phyloP scores from a whole-genome alignment of 2,888 invertebrate species.

The Linnaemya tessellans region DNA sequence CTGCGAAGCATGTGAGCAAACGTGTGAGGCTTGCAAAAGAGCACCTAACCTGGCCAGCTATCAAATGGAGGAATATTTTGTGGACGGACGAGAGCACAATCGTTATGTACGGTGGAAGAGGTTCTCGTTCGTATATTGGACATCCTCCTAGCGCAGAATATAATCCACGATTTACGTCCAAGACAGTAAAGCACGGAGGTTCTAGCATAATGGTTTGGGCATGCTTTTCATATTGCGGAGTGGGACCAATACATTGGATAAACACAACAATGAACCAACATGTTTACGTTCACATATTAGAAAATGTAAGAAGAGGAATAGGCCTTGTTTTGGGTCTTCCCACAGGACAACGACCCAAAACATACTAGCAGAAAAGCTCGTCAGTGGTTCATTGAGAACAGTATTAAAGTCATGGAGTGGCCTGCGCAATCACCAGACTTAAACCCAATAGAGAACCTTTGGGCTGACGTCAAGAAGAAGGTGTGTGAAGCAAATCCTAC shows the following conservation, averaged over 20 bases:
- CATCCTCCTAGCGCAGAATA: no score
- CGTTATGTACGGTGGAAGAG: not conserved
- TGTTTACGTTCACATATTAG: not conserved
- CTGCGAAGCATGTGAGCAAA: slow-evolving; percentile 23
- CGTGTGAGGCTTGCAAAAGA: not conserved
- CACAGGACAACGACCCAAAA: not conserved
- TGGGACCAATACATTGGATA: not conserved
- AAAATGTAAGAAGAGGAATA: not conserved
- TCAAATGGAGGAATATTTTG: not conserved
- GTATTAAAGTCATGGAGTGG: not conserved
- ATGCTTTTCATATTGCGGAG: not conserved
- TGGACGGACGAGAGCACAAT: not conserved
- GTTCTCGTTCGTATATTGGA: not conserved
- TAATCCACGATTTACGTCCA: no score
- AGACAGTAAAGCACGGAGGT: no score
- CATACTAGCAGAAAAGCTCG: no score
- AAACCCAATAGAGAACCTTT: not conserved
- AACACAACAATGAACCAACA: not conserved
- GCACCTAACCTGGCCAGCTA: not conserved
- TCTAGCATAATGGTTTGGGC: no score
- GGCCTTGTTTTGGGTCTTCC: not conserved
- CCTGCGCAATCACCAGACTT: not conserved
- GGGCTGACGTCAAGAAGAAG: not conserved
- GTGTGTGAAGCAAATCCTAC: not conserved
- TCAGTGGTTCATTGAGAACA: no score